Evolutionary conservation across 1,140 invertebrate genomes (phyloP), one percentile per base, ranked within the genome.

Genomic region (Camponotus vicinus): DNA sequence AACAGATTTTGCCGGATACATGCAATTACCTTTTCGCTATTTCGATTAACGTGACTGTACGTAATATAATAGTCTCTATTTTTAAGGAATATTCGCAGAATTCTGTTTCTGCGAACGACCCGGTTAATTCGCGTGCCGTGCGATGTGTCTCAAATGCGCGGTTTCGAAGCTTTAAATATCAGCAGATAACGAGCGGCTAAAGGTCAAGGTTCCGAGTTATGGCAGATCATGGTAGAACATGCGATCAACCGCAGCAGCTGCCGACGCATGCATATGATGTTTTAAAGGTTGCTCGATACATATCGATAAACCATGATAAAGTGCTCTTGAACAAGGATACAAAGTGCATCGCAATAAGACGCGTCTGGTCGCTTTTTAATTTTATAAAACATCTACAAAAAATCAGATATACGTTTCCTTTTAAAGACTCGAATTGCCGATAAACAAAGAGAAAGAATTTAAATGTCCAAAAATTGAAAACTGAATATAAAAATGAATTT

Each of bases 131-230:
- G 69, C 18, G 55, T 42, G 9, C 6, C 18, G 55, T 42, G 27
- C 42, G 57, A 27, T n/a, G 0, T 32, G 32, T 6, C 77, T 18
- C 34, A 37, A 63, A 27, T 21, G 32, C 21, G 71, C 73, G 45
- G 79, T 64, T 61, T 13, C 45, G 27, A 75, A 42, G 34, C 34
- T 49, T 82, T 42, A 64, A 86, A 79, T 77, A 87, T 73, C 75
- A 55, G 15, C 64, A 15, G 73, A 79, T 75, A 59, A 88, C 77
- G 63, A 71, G 63, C 66, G 55, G 49, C 32, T 57, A 75, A 66
- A 86, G 82, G 76, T 89, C 83, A 89, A 86, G 87, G 87, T 69
- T 86, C 55, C 40, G 15, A 49, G 32, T 75, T 67, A 61, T 49
- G 55, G 78, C 15, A 59, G 45, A 11, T 21, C 42, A n/a, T 34